Base-by-base conservation (phyloP, 2,113 vertebrate species). In the Hirundichthys speculiger region DNA sequence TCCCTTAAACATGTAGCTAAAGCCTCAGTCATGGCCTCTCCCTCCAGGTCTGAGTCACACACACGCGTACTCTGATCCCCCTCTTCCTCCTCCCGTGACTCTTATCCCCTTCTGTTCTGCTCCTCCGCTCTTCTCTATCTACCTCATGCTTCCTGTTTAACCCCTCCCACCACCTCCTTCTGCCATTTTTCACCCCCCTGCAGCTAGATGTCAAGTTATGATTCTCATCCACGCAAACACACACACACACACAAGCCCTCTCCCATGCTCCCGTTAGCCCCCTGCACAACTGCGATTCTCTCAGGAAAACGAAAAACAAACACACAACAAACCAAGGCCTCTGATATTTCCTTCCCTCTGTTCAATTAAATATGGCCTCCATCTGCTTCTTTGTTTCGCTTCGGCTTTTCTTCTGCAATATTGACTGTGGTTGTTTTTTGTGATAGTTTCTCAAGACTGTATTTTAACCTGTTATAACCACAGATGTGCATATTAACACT, bases 341-440 rank as follows among this genome's bases (percentile, higher is more conserved):
- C 82, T 77, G 77, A 85, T 81, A 89, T 89, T 90, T 89, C 83
- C 87, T 84, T 86, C 84, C 87, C 79, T 85, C 88, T 91, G 86
- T 89, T 91, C 85, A 91, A 92, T 92, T 91, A 91, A 92, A 91
- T 85, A 92, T 89, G 86, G 79, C 75, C 79, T 64, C 92, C 89
- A 92, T 91, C 91, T 92, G 89, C 86, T 83, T 61, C 76, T 73
- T 69, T 49, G 69, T 81, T 84, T 75, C 45, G 8, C 63, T 58
- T 64, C 13, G 3, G 64, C 65, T 77, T 82, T 80, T 83, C 77
- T 83, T 71, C 88, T 83, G 83, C 84, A 89, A 89, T 86, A 85
- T 78, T 86, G 59, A 83, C 64, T 81, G 49, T 87, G 69, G 78
- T 85, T 88, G 79, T 85, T 86, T 45, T 64, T 79, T 80, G 80